Evolutionary conservation across 2,888 invertebrate genomes (phyloP).

Genomic region (Alviniconcha strummeri): DNA sequence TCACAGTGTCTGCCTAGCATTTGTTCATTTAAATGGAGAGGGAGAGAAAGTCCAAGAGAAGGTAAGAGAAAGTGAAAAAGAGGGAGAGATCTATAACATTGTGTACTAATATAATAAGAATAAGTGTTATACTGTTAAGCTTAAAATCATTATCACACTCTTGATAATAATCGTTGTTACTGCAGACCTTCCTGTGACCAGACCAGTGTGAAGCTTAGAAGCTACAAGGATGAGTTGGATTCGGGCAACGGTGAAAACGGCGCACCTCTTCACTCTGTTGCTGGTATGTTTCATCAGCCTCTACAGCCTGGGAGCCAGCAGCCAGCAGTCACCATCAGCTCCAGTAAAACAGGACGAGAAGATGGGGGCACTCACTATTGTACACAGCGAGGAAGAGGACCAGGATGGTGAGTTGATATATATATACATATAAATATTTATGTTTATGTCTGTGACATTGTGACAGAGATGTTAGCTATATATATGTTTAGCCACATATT

Average conservation of each 20-base stretch:
- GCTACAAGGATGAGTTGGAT: conserved; percentile 39
- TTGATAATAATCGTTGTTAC: no score
- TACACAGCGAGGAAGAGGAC: conserved; percentile 42
- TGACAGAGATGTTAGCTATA: not conserved
- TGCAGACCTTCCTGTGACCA: no score
- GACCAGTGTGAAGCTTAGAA: no score
- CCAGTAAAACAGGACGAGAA: conserved; percentile 4
- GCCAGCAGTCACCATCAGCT: conserved; percentile 38
- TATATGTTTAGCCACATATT: not conserved
- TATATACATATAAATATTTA: no score
- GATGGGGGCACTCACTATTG: conserved; percentile 51
- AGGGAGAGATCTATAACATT: no score
- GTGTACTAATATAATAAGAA: no score
- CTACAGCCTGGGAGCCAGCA: conserved; percentile 45
- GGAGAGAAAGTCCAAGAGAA: no score
- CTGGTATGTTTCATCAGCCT: conserved; percentile 48
- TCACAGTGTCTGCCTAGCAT: no score
- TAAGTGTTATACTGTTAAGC: no score
- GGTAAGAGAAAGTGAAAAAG: no score
- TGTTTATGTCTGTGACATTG: not conserved
- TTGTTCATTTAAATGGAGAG: no score
- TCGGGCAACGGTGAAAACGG: conserved; percentile 41
- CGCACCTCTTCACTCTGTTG: conserved; percentile 46
- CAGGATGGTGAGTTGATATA: conserved; percentile 34
- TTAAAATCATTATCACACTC: no score